phyloP scores from a whole-genome alignment of 2,888 invertebrate genomes.

The Sepioteuthis lessoniana region DNA sequence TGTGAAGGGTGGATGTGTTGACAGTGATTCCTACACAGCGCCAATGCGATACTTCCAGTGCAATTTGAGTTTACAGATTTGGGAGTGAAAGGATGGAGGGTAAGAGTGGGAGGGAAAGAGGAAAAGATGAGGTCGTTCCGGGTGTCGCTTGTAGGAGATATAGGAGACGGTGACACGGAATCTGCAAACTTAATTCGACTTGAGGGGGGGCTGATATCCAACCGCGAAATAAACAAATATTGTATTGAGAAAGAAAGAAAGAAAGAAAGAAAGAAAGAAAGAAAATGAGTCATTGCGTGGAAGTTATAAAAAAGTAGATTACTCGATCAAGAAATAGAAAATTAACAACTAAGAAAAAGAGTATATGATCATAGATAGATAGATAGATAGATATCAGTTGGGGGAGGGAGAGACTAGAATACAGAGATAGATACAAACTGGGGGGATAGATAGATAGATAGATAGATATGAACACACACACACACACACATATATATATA shows the following conservation, averaged over 20 bases:
- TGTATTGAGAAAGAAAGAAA: neutral
- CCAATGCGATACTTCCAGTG: neutral
- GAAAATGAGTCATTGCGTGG: too few relatives aligned
- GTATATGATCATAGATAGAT: neutral
- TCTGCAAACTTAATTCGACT: neutral
- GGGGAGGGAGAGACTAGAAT: too few relatives aligned
- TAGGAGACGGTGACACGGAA: neutral
- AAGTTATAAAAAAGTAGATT: too few relatives aligned
- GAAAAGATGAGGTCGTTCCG: neutral
- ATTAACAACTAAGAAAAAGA: too few relatives aligned
- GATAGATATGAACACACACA: neutral
- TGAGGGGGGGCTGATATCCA: neutral
- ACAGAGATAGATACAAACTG: too few relatives aligned
- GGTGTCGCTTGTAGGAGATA: neutral
- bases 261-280: neutral
- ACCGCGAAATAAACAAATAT: neutral
- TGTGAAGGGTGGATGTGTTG: neutral
- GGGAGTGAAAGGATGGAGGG: neutral
- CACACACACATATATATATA: too few relatives aligned
- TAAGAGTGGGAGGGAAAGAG: neutral
- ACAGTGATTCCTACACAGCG: conserved; percentile 33
- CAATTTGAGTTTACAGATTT: neutral
- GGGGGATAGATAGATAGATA: neutral
- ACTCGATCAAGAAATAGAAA: neutral
- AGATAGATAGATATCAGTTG: neutral